Conservation (phyloP, 2,113 vertebrate species). For the Conger conger region DNA sequence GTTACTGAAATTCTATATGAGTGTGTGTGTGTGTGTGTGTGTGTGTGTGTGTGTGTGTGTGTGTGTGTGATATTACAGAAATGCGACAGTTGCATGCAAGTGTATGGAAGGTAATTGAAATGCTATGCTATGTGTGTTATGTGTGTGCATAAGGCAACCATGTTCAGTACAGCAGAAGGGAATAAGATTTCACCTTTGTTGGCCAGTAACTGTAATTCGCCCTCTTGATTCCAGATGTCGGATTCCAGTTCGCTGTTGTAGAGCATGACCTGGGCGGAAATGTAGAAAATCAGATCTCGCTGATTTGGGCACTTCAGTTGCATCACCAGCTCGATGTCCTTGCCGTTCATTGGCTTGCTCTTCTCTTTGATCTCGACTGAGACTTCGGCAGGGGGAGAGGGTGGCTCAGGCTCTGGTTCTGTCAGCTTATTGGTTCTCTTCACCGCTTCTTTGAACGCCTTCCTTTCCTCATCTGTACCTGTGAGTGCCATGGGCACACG, state of each 20-base stretch:
- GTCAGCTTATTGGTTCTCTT: neutral
- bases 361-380: slow-evolving; percentile 35
- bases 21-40: too few species aligned
- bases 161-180: neutral
- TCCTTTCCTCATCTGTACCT: slow-evolving; percentile 53
- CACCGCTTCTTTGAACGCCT: slow-evolving; percentile 34
- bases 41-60: too few species aligned
- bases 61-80: too few species aligned
- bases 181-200: slow-evolving; percentile 40
- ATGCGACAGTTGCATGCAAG: too few species aligned
- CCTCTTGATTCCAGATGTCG: slow-evolving; percentile 33
- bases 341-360: slow-evolving; percentile 30
- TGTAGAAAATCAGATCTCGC: slow-evolving; percentile 35
- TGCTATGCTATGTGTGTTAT: too few species aligned
- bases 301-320: neutral
- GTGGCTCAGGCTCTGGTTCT: neutral
- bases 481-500: neutral
- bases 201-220: slow-evolving; percentile 35
- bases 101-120: too few species aligned
- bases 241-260: slow-evolving; percentile 36
- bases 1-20: too few species aligned
- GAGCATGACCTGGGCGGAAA: slow-evolving; percentile 44
- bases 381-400: neutral
- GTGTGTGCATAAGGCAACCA: neutral
- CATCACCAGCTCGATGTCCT: slow-evolving; percentile 48